Base-by-base conservation (phyloP, 2,888 invertebrate genomes). In the Pantelozetes paolii region DNA sequence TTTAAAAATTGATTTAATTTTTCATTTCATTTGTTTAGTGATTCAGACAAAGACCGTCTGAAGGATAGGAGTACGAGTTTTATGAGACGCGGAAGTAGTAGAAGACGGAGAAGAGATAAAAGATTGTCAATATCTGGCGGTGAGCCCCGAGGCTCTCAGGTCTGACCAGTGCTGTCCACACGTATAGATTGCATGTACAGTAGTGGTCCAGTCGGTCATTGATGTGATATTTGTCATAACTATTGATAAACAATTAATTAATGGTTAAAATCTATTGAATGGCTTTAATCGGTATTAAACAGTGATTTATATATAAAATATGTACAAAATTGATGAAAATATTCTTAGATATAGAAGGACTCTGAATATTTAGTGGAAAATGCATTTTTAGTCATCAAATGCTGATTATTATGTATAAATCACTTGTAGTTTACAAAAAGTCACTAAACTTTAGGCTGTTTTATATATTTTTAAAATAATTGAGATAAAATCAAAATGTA, bases 131-230 rank as follows among this genome's bases (percentile, higher is more conserved):
- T 45, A 69, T 20, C 26, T 1, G 11, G 23, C n/a, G 18, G 18
- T 45, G 69, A 45, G 26, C 67, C 36, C 36, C 23, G 26, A 11
- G 42, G 26, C 42, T 45, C 40, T 45, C 69, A 64, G 64, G 64
- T 64, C 64, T 64, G 64, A 69, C 62, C 20, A 32, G 8, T 11
- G 62, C 62, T 36, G 36, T 20, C 57, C 57, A n/a, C n/a, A n/a
- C n/a, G n/a, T 15, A 57, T 57, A 57, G 30, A 57, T 15, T 57
- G 57, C 57, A 57, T 20, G 15, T 28, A 26, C 8, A 54, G 26
- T 54, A 54, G 54, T n/a, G 64, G 64, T 64, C 64, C 64, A 64
- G 64, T 64, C 64, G 64, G 36, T 64, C 30, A 64, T 64, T 40
- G 40, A 64, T 64, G 64, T 64, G 36, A 64, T 54, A 18, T 64